Evolutionary conservation across 2,113 vertebrate species (phyloP).

Genomic region (Nansenia antarctica): DNA sequence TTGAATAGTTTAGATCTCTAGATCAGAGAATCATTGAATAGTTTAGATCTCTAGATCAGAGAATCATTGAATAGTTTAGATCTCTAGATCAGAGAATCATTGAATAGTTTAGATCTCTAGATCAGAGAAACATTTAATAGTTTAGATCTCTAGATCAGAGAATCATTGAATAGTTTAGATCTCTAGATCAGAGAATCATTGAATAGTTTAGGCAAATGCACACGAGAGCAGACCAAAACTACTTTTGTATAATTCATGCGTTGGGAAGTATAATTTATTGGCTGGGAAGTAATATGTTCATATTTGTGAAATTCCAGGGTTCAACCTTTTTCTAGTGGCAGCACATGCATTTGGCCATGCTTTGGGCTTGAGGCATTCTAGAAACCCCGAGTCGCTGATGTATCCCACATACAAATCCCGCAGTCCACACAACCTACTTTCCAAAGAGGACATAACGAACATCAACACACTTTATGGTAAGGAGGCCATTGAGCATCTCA

Average conservation of each 20-base stretch:
- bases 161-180: background rate
- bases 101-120: background rate
- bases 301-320: conserved; percentile 65
- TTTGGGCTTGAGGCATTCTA: conserved; percentile 82
- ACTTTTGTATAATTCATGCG: background rate
- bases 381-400: conserved; percentile 78
- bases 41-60: background rate
- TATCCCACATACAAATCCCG: conserved; percentile 74
- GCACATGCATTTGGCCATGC: conserved; percentile 87
- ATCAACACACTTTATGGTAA: conserved; percentile 85
- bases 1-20: background rate
- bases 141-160: background rate
- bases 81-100: background rate
- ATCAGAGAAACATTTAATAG: background rate
- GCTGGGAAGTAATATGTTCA: background rate
- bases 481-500: background rate
- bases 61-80: too few species aligned
- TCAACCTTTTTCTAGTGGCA: conserved; percentile 75
- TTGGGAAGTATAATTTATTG: too few species aligned
- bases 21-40: too few species aligned
- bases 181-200: background rate
- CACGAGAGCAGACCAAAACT: background rate
- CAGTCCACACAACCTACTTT: conserved; percentile 58
- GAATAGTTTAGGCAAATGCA: background rate
- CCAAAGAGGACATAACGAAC: conserved; percentile 75